phyloP scores from a whole-genome alignment of 2,113 vertebrate species.

The Leuciscus idus region DNA sequence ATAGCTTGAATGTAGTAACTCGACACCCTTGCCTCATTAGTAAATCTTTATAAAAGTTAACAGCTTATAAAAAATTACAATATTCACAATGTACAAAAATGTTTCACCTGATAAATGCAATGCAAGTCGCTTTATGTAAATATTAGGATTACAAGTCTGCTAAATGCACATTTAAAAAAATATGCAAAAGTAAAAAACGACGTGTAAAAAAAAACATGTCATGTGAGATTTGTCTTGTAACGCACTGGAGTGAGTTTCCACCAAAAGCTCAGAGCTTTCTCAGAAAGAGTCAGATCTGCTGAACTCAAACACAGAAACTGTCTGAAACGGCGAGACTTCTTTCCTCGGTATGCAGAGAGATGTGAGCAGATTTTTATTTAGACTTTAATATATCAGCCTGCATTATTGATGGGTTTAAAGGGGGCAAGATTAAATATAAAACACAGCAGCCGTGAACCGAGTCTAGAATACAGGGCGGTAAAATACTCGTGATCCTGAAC shows the following conservation, averaged over 20 bases:
- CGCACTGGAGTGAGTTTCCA: background rate
- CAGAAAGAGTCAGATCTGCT: background rate
- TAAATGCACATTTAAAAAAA: too few species aligned
- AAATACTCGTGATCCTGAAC: background rate
- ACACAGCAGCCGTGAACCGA: conserved; percentile 59
- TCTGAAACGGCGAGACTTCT: background rate
- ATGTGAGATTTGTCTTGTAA: background rate
- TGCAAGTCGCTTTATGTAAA: background rate
- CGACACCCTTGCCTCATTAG: background rate
- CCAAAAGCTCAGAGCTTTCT: background rate
- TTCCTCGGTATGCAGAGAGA: background rate
- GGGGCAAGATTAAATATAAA: conserved; percentile 63
- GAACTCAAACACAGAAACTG: background rate
- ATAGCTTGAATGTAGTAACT: too few species aligned
- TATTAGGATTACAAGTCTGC: background rate
- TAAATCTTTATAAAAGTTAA: background rate
- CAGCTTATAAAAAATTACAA: background rate
- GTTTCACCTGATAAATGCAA: background rate
- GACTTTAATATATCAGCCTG: conserved; percentile 67
- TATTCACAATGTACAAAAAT: too few species aligned
- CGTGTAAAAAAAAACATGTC: background rate
- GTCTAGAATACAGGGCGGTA: conserved; percentile 4
- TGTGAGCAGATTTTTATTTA: conserved; percentile 61
- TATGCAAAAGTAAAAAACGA: too few species aligned
- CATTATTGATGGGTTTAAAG: conserved; percentile 77